Base-by-base conservation (phyloP, 2,888 invertebrate genomes). In the Odontothrips loti region DNA sequence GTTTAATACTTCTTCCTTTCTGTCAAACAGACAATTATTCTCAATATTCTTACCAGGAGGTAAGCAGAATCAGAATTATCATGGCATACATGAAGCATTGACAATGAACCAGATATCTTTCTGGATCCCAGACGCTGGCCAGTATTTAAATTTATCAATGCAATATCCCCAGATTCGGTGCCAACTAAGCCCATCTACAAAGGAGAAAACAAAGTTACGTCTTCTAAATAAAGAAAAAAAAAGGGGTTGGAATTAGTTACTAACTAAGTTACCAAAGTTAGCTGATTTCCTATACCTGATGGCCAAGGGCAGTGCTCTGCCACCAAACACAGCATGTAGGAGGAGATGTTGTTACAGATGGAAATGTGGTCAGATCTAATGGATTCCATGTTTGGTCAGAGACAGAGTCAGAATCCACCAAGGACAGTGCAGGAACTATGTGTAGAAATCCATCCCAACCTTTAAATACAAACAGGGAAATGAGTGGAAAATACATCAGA, bases 101-200 rank as follows among this genome's bases (percentile, higher is more conserved):
- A 75, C 27, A 75, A 27, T 12, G 68, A 75, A 12, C 68, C 68
- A 27, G 68, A 75, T 27, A 75, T 75, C 23, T 75, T 75, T 27
- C 68, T 23, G 12, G 68, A 90, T 51, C 92, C 92, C 82, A 94
- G 90, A 85, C 92, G 90, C 84, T 89, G 89, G 83, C 93, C 92
- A 84, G 90, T 91, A 83, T 92, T 91, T 84, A 95, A 88, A 85
- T 94, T 93, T 84, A 95, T 91, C 86, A 93, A 92, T 83, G 90
- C 87, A 83, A 93, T 88, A 85, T 90, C 90, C 34, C 94, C 93
- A 79, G 85, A 84, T 85, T 85, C 86, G 47, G 87, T 88, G 43
- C 87, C 89, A 80, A 89, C 85, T 47, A 89, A 86, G 58, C 86
- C 88, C 82, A 87, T 85, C 83, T 88, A 12, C 10, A 9, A 58